Evolutionary conservation across 2,797 vertebrate species (phyloP), one percentile per base, ranked within the genome.

Genomic region (Myotis daubentonii): DNA sequence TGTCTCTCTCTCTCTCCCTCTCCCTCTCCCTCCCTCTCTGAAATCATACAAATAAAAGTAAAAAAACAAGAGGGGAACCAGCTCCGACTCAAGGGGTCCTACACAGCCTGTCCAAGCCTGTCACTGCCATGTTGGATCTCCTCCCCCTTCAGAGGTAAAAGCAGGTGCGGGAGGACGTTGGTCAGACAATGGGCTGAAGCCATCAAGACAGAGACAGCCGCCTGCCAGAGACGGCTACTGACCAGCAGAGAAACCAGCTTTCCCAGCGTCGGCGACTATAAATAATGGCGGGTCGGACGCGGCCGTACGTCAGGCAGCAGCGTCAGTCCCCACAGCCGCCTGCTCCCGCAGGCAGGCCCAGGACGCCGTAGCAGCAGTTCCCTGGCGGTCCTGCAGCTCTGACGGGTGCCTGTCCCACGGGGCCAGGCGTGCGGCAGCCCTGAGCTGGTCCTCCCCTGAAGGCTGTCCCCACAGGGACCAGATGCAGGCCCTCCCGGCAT

Each of bases 171-270:
- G 38, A 88, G 70, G 87, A 94, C 22, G 85, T 78, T 44, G 94
- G 85, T 57, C 79, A 95, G 94, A 94, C 82, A 53, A 19, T 2
- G 53, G 71, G 74, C 92, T 86, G 84, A 95, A 95, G 94, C 84
- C 47, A 71, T 78, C 49, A 23, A 93, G 41, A 15, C 36, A 89
- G 75, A 88, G 60, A 84, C 65, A 89, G 53, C 86, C 87, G 53
- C 53, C 91, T 57, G 28, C 79, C 3, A 16, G 57, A 87, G 85
- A 38, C 25, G 62, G 57, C 51, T 60, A 22, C 36, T 12, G 71
- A 94, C 95, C 89, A 75, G 28, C 1, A 23, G 53, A 94, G 90
- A 75, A 62, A 49, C 15, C 36, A 90, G 88, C 57, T 38, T 51
- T 36, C 66, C 22, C 79, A 28, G 13, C 5, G 41, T 47, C 9